phyloP scores from a whole-genome alignment of 2,888 invertebrate species.

The Dicyrtomina minuta region DNA sequence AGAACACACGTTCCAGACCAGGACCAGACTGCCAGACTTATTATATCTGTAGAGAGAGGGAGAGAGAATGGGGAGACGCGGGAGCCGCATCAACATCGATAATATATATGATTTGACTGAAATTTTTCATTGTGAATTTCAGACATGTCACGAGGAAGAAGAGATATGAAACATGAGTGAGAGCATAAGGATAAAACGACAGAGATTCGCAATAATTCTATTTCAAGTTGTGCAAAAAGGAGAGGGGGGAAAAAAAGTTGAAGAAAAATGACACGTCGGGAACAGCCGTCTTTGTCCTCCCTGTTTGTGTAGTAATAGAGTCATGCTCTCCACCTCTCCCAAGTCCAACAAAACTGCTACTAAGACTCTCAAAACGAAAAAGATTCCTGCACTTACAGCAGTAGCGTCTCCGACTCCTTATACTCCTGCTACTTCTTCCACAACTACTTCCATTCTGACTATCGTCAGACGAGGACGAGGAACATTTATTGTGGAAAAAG shows the following conservation, averaged over 20 bases:
- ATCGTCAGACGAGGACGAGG: neutral
- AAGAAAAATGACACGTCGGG: slow-evolving; percentile 24
- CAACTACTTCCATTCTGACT: slow-evolving; percentile 3
- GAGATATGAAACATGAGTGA: slow-evolving; percentile 6
- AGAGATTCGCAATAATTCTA: slow-evolving; percentile 14
- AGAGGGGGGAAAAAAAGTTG: slow-evolving; percentile 2
- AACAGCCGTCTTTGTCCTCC: slow-evolving; percentile 23
- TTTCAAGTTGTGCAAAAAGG: slow-evolving; percentile 3
- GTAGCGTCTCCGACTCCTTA: too few species aligned
- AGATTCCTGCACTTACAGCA: too few species aligned
- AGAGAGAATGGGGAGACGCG: too few species aligned
- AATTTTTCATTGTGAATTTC: slow-evolving; percentile 16
- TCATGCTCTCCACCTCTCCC: slow-evolving; percentile 23
- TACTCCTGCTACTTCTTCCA: slow-evolving; percentile 15
- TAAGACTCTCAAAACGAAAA: neutral
- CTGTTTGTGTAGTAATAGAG: slow-evolving; percentile 8
- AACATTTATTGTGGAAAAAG: slow-evolving; percentile 21
- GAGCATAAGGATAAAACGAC: neutral
- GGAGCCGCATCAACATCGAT: too few species aligned
- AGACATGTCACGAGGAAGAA: slow-evolving; percentile 1
- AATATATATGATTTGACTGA: neutral
- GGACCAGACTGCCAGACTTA: too few species aligned
- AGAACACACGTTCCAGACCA: too few species aligned
- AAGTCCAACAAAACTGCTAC: too few species aligned
- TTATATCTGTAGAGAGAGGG: too few species aligned